A percentile compares a stretch with the other conserved stretches of the same genome.
Conservation (phyloP, 1,140 invertebrate genomes). For the Epicauta chinensis region DNA sequence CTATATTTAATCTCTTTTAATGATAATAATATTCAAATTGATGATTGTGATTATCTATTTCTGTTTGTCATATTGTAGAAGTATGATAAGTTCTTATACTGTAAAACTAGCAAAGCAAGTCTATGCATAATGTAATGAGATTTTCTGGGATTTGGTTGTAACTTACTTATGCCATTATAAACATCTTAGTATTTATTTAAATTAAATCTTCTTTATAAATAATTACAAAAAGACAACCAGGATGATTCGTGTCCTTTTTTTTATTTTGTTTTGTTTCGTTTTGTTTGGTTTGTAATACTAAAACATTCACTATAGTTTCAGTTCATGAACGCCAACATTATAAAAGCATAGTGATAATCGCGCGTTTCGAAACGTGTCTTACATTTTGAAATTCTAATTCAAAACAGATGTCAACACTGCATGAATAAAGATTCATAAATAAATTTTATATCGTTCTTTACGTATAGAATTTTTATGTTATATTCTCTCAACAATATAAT, state of each 20-base stretch:
- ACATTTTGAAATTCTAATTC: conserved; percentile 14
- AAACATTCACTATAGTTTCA: background rate
- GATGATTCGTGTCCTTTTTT: no score
- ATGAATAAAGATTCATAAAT: conserved; percentile 13
- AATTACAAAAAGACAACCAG: no score
- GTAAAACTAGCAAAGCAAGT: background rate
- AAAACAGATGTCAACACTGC: conserved; percentile 15
- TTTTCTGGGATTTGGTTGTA: conserved; percentile 2
- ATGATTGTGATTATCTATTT: no score
- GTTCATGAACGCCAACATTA: conserved; percentile 8
- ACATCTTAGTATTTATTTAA: conserved; percentile 1
- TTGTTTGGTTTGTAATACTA: no score
- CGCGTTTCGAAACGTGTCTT: conserved; percentile 14
- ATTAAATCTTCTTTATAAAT: background rate
- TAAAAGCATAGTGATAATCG: conserved; percentile 9
- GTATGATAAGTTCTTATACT: no score
- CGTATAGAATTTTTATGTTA: no score
- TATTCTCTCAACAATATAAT: no score
- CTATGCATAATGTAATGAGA: conserved; percentile 7
- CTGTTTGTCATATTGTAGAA: no score
- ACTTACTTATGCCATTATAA: background rate
- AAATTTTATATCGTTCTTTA: no score
- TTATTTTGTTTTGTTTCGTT: no score
- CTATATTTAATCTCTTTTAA: no score
- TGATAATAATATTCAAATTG: no score